Evolutionary conservation across 1,140 invertebrate species (phyloP).

Genomic region (Scylla paramamosain): DNA sequence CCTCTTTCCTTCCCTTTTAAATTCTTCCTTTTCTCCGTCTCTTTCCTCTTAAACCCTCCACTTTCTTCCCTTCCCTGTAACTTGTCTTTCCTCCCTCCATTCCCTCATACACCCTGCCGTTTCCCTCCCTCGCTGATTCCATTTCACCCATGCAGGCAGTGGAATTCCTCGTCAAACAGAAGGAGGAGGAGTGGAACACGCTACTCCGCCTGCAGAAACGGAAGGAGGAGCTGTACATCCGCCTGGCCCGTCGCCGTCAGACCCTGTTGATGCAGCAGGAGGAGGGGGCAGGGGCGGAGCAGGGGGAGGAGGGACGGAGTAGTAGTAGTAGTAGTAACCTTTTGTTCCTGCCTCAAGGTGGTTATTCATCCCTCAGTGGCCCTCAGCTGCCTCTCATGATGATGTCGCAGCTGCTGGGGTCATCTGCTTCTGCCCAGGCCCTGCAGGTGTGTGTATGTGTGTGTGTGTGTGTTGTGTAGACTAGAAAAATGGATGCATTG

Average conservation of each 20-base stretch:
- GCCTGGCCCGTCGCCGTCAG: constrained; percentile 68
- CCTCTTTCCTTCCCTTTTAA: constrained; percentile 70
- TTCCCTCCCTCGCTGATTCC: not conserved
- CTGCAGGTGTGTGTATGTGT: not conserved
- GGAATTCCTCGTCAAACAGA: constrained; percentile 81
- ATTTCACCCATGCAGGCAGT: constrained; percentile 75
- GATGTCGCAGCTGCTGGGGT: constrained; percentile 74
- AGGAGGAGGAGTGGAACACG: constrained; percentile 92
- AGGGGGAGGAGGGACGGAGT: constrained; percentile 31
- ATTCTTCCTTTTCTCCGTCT: not conserved
- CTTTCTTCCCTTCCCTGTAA: constrained; percentile 77
- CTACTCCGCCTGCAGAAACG: constrained; percentile 89
- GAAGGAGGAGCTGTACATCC: constrained; percentile 87
- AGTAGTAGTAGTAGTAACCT: constrained; percentile 34
- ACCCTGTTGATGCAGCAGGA: constrained; percentile 79
- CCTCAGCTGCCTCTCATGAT: constrained; percentile 74
- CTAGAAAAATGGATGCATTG: no score
- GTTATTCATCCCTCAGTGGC: constrained; percentile 63
- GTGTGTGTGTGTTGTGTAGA: not conserved
- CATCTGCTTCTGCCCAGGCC: constrained; percentile 62
- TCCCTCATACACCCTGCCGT: not conserved
- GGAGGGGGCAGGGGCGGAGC: constrained; percentile 81
- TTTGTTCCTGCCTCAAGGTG: constrained; percentile 66
- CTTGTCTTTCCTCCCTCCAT: not conserved
- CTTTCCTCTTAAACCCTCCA: constrained; percentile 76